Percentiles rank a stretch among this genome's conserved stretches.
phyloP scores from a whole-genome alignment of 92 coral and sea anemone species.

The Pocillopora grandis region DNA sequence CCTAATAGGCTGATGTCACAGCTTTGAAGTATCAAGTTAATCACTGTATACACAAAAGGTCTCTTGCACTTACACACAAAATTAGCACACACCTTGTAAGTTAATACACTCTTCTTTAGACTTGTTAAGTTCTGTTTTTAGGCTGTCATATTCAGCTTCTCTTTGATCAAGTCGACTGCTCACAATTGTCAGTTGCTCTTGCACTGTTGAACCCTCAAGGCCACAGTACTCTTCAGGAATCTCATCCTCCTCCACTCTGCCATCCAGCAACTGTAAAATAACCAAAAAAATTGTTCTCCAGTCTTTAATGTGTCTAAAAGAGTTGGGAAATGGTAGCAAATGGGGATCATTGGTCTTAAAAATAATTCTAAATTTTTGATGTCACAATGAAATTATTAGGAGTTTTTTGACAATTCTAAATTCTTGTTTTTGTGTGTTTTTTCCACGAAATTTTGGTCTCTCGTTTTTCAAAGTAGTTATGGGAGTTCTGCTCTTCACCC shows the following conservation, averaged over 20 bases:
- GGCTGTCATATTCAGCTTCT: constrained; percentile 80
- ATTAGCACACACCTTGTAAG: constrained; percentile 57
- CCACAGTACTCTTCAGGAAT: constrained; percentile 78
- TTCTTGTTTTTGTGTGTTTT: no score
- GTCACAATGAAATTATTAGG: no score
- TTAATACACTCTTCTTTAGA: constrained; percentile 87
- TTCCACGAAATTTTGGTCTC: no score
- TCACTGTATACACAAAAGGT: no score
- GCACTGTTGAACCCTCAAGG: constrained; percentile 74
- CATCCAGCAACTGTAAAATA: constrained; percentile 67
- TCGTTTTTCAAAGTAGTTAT: no score
- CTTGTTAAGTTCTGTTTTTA: constrained; percentile 90
- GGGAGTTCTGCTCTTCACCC: no score
- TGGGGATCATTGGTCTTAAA: no score
- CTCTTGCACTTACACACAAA: no score
- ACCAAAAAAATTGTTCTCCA: neutral
- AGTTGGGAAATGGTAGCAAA: neutral
- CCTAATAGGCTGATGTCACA: no score
- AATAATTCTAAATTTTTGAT: no score
- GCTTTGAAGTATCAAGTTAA: no score
- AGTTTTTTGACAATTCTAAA: no score
- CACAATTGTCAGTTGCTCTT: constrained; percentile 86
- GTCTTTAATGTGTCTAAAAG: neutral
- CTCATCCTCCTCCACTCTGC: constrained; percentile 80
- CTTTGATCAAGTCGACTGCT: constrained; percentile 86